Conservation (phyloP, 2,113 vertebrate species). For the Ctenodactylus gundi region DNA sequence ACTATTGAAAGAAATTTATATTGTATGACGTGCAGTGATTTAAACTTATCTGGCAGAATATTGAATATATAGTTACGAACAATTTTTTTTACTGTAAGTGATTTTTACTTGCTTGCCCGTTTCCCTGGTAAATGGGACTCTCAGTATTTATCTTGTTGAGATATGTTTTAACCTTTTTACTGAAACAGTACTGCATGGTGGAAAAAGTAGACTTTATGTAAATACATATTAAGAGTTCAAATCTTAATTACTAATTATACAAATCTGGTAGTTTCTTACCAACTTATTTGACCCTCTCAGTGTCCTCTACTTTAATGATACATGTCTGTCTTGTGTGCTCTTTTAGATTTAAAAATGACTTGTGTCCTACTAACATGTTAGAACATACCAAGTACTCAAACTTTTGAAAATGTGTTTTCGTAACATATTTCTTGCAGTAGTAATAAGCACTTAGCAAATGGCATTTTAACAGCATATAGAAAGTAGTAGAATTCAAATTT, state of each 20-base stretch:
- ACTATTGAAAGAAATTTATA: not conserved
- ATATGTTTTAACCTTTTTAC: not conserved
- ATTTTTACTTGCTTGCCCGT: not conserved
- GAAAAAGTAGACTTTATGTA: not conserved
- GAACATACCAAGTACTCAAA: not conserved
- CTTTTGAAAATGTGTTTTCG: not conserved
- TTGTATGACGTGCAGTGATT: not conserved
- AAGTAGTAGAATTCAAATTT: not conserved
- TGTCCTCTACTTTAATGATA: not conserved
- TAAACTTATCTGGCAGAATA: not conserved
- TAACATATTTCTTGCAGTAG: not conserved
- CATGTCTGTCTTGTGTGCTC: not conserved
- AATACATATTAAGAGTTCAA: not conserved
- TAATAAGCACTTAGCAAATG: not conserved
- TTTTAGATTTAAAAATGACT: not conserved
- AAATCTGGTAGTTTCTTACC: not conserved
- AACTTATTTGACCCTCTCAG: not conserved
- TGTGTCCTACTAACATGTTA: not conserved
- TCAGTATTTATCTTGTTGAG: not conserved
- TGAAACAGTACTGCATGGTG: not conserved
- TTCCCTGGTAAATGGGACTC: not conserved
- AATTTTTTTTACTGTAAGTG: not conserved
- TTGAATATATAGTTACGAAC: not conserved
- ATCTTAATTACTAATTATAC: not conserved
- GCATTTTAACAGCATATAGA: not conserved